Percentiles rank a stretch among this genome's conserved stretches.
Conservation (phyloP, 2,113 vertebrate species). For the Opisthocomus hoazin region DNA sequence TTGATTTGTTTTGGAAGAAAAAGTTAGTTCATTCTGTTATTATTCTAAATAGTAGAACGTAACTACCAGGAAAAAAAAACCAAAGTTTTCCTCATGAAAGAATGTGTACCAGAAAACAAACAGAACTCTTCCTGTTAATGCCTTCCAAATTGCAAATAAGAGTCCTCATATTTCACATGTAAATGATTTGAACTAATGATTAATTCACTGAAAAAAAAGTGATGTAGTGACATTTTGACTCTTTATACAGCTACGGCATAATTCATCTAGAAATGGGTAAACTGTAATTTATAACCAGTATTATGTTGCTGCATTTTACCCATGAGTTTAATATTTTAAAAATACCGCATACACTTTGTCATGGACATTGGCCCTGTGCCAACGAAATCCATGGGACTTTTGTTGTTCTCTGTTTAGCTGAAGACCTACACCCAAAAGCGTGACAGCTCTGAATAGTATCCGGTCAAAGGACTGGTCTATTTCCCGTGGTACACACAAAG, state of each 20-base stretch:
- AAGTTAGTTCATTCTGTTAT: background rate
- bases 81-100: background rate
- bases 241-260: background rate
- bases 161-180: background rate
- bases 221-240: background rate
- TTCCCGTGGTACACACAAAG: background rate
- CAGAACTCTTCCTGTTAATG: background rate
- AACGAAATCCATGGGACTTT: background rate
- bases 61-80: background rate
- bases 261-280: background rate
- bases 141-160: background rate
- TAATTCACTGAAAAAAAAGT: background rate
- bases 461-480: background rate
- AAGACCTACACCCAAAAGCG: background rate
- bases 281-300: background rate
- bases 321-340: background rate
- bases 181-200: background rate
- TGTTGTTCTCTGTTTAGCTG: background rate
- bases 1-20: background rate
- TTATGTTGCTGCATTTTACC: background rate
- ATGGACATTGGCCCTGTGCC: background rate
- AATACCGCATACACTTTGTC: background rate
- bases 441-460: background rate
- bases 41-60: background rate
- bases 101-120: background rate